Percentiles rank a stretch among this genome's conserved stretches.
Conservation (phyloP, 1,140 invertebrate species). For the Heterodera schachtii region DNA sequence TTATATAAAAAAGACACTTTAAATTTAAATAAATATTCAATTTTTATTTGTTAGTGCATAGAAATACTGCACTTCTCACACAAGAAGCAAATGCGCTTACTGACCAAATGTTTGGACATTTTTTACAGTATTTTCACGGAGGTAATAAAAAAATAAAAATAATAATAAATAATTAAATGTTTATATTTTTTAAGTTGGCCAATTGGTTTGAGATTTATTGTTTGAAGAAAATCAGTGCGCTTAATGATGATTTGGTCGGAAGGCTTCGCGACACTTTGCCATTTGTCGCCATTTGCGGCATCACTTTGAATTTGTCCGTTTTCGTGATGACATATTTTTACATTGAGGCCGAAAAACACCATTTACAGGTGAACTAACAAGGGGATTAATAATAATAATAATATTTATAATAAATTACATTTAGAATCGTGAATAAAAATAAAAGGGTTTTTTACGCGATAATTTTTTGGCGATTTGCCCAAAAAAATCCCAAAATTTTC, state of each 20-base stretch:
- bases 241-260: neutral
- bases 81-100: neutral
- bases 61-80: constrained; percentile 11
- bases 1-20: no score
- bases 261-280: constrained; percentile 15
- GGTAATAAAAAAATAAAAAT: neutral
- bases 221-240: constrained; percentile 10
- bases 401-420: no score
- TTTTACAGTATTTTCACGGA: constrained; percentile 10
- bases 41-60: neutral
- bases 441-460: no score
- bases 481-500: no score
- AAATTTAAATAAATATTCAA: no score
- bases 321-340: constrained; percentile 32
- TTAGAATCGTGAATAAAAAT: no score
- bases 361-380: constrained; percentile 4
- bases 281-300: constrained; percentile 4
- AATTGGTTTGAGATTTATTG: constrained; percentile 20
- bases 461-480: no score
- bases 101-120: constrained; percentile 23
- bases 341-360: constrained; percentile 28
- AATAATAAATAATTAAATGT: neutral
- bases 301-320: constrained; percentile 13
- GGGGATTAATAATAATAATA: no score
- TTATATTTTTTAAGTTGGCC: constrained; percentile 7